Conservation (phyloP, 30 jellyfish, hydroid and myxozoan species). For the Morbakka virulenta region DNA sequence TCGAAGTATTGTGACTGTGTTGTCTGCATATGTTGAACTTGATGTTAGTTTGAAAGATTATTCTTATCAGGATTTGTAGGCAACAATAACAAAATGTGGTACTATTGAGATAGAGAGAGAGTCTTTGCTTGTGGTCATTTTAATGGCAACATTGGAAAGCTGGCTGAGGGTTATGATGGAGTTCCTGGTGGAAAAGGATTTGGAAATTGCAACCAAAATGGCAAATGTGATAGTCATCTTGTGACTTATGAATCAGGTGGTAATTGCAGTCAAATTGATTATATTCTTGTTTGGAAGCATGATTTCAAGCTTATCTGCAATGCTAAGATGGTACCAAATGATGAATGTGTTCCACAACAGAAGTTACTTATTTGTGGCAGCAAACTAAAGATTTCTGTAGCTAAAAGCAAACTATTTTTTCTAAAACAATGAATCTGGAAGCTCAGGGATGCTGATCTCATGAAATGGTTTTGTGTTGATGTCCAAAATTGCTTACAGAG, state of each 20-base stretch:
- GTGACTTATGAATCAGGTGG: too few species aligned
- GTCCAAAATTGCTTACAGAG: too few species aligned
- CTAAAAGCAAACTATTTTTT: background rate
- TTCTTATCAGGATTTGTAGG: background rate
- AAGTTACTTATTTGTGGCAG: too few species aligned
- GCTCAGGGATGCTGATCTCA: background rate
- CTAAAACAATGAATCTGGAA: background rate
- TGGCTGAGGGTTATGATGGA: background rate
- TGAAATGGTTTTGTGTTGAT: background rate
- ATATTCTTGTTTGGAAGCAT: background rate
- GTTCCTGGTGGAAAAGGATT: background rate
- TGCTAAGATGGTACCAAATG: too few species aligned
- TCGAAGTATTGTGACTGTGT: background rate
- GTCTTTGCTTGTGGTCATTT: background rate
- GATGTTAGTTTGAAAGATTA: background rate
- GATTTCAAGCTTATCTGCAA: background rate
- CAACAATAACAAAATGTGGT: background rate
- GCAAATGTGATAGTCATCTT: slow-evolving; percentile 1
- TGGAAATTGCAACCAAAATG: background rate
- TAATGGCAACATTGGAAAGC: background rate
- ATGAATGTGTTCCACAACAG: too few species aligned
- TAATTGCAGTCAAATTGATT: too few species aligned
- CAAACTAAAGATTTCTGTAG: too few species aligned
- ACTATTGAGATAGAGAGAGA: too few species aligned
- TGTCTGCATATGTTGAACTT: background rate